Evolutionary conservation across 2,113 vertebrate genomes (phyloP).

Genomic region (Xiphophorus hellerii): DNA sequence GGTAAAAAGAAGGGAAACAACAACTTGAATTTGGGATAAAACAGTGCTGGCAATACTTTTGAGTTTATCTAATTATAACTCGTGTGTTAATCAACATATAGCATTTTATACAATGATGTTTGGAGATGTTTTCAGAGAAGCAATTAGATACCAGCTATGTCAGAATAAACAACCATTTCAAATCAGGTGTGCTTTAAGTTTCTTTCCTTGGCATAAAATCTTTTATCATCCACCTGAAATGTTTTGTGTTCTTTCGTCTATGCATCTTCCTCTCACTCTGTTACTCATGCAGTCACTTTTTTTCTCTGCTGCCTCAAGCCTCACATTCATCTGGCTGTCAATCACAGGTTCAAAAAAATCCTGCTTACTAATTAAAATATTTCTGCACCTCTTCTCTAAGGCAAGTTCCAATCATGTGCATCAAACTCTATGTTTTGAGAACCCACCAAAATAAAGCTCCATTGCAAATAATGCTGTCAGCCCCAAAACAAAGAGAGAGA

Average conservation of each 20-base stretch:
- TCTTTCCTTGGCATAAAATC: conserved; percentile 21
- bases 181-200: background rate
- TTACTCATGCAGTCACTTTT: conserved; percentile 11
- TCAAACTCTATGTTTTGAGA: conserved; percentile 47
- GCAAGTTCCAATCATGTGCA: conserved; percentile 45
- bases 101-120: background rate
- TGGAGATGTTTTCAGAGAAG: background rate
- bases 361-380: conserved; percentile 53
- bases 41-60: background rate
- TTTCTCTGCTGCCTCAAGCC: conserved; percentile 44
- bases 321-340: conserved; percentile 60
- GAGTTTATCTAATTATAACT: too few relatives aligned
- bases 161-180: background rate
- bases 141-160: background rate
- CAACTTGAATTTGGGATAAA: too few relatives aligned
- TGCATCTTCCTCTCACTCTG: background rate
- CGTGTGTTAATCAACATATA: background rate
- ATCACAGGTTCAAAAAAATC: conserved; percentile 36
- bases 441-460: conserved; percentile 21
- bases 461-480: conserved; percentile 37
- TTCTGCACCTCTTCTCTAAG: conserved; percentile 49
- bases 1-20: too few relatives aligned
- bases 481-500: conserved; percentile 10
- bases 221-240: conserved; percentile 18
- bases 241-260: conserved; percentile 15